Percentiles rank a stretch among this genome's conserved stretches.
phyloP scores from a whole-genome alignment of 2,797 vertebrate species.

The Cetoscarus ocellatus region DNA sequence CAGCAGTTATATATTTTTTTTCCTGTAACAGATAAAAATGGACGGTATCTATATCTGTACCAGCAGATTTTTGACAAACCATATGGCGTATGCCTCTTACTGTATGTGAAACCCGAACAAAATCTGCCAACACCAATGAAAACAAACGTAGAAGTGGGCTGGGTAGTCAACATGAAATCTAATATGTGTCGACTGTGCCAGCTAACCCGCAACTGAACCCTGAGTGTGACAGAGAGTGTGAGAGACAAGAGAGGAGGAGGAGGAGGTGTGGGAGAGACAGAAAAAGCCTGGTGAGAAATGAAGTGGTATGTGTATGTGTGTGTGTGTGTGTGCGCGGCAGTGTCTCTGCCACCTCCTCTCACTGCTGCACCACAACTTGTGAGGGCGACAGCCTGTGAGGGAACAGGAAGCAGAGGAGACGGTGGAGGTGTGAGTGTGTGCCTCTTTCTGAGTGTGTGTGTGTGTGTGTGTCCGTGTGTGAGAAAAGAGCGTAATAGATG shows the following conservation, averaged over 20 bases:
- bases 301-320: conserved; percentile 46
- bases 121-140: conserved; percentile 25
- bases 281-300: conserved; percentile 71
- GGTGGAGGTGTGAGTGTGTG: conserved; percentile 45
- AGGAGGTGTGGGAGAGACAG: conserved; percentile 50
- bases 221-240: conserved; percentile 54
- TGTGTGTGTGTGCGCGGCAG: conserved; percentile 34
- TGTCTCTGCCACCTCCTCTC: conserved; percentile 61
- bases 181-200: conserved; percentile 55
- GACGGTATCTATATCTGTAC: neutral
- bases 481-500: conserved; percentile 29
- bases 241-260: conserved; percentile 48
- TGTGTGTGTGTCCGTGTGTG: conserved; percentile 17
- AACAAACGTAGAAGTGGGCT: conserved; percentile 44
- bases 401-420: conserved; percentile 74
- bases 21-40: neutral
- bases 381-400: conserved; percentile 70
- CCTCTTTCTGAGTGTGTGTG: conserved; percentile 19
- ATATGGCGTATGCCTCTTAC: conserved; percentile 7
- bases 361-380: conserved; percentile 58
- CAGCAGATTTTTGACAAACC: neutral
- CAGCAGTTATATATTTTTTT: neutral
- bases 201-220: conserved; percentile 69
- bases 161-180: conserved; percentile 46
- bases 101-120: conserved; percentile 23